Base-by-base conservation (phyloP, 2,888 invertebrate species). In the Diploptera punctata region DNA sequence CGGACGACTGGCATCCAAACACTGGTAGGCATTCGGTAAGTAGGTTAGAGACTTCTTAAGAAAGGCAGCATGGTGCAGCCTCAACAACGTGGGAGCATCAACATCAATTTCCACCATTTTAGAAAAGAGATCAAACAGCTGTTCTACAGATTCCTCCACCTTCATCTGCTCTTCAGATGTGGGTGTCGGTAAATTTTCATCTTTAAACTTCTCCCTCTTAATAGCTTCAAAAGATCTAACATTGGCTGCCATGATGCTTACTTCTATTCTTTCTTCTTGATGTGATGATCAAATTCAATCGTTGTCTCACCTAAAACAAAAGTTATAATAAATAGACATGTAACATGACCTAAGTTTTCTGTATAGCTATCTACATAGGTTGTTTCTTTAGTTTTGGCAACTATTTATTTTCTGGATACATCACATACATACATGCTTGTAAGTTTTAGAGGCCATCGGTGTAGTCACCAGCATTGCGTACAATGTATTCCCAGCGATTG, bases 1-100 rank as follows among this genome's bases (percentile, higher is more conserved):
- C 7, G 99, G 92, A 78, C 98, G 89, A 82, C 98, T 98, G 10
- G 96, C 93, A 87, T 99, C 99, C 76, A 99, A 85, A 80, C 90
- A 90, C 82, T 92, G 90, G 80, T 94, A 95, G 74, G 88, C 87
- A 73, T 85, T 84, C 54, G 93, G 90, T 77, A 97, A 84, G 79
- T 87, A 84, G 57, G 85, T 85, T 26, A 97, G 81, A 79, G 90
- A 92, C 77, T 86, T 87, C 78, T 89, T 89, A 70, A 97, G 84
- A 81, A 90, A 88, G 76, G 86, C 82, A 77, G 87, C 85, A 81
- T 94, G 93, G 77, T 87, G 86, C 72, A 87, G 84, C 79, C 89
- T 88, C 65, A 88, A 84, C 31, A 92, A 83, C 73, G 85, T 81
- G 1, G 93, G 90, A 73, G 88, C 83, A 73, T 87, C 88, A 70